Conservation (phyloP, 1,140 invertebrate species). For the Nasonia longicornis region DNA sequence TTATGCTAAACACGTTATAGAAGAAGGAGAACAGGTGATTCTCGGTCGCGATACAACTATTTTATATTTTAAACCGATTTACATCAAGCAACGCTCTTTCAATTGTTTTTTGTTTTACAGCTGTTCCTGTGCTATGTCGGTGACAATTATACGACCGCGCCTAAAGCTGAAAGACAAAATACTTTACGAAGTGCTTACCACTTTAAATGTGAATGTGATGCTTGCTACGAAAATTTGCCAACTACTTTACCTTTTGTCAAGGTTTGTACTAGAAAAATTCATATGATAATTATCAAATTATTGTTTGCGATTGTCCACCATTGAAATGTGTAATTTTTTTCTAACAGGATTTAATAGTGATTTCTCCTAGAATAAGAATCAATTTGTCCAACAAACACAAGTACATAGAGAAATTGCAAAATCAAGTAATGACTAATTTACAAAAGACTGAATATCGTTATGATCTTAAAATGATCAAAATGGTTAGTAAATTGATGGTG, state of each 20-base stretch:
- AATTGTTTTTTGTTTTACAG: not conserved
- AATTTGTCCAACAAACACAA: not conserved
- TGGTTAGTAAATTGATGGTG: not conserved
- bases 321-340: not conserved
- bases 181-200: not conserved
- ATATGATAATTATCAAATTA: not conserved
- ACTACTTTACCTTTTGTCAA: not conserved
- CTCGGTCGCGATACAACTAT: not conserved
- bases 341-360: not conserved
- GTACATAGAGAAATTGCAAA: not conserved
- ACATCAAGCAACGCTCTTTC: not conserved
- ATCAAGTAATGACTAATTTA: not conserved
- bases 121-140: not conserved
- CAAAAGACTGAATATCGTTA: not conserved
- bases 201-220: constrained; percentile 1
- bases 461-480: not conserved
- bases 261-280: not conserved
- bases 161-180: not conserved
- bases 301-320: not conserved
- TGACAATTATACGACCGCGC: not conserved
- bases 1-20: not conserved
- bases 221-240: not conserved
- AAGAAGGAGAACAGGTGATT: not conserved
- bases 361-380: not conserved
- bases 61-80: not conserved